Percentiles rank a stretch among this genome's conserved stretches.
These are phyloP conservation scores for Caradrina kadenii DNA, from an alignment of 2,888 invertebrate species.

Conservation along the genomic window DNA sequence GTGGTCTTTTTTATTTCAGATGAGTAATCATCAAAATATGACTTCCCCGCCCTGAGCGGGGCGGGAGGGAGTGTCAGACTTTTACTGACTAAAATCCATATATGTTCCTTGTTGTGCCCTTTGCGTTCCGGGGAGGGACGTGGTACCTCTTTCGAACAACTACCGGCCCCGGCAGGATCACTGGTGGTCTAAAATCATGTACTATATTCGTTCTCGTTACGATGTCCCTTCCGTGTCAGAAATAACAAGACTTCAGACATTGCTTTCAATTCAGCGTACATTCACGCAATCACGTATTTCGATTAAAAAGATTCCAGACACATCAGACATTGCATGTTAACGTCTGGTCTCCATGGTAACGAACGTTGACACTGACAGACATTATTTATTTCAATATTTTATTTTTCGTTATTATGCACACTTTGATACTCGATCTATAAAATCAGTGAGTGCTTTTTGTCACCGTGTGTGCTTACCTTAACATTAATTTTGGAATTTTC, in stretches of 20 bases:
- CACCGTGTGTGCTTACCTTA: constrained; percentile 47
- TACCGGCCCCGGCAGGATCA: too few relatives aligned
- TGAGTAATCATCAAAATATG: too few relatives aligned
- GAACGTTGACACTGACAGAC: not conserved
- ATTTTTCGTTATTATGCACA: not conserved
- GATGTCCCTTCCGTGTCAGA: too few relatives aligned
- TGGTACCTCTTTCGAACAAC: too few relatives aligned
- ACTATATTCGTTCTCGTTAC: too few relatives aligned
- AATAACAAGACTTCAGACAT: not conserved
- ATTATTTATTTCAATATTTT: not conserved
- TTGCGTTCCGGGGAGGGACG: too few relatives aligned
- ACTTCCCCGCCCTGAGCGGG: too few relatives aligned
- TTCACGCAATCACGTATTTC: not conserved
- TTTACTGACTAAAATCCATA: too few relatives aligned
- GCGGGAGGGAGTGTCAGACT: too few relatives aligned
- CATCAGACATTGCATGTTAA: not conserved
- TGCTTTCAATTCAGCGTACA: not conserved
- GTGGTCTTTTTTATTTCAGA: too few relatives aligned
- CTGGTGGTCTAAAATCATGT: too few relatives aligned
- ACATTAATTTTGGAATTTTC: constrained; percentile 83
- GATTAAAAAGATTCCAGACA: not conserved
- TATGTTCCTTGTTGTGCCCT: too few relatives aligned
- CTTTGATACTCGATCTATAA: not conserved
- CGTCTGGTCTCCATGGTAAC: not conserved
- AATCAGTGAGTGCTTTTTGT: not conserved